Conservation (phyloP, 2,797 vertebrate species). For the Chelon labrosus region DNA sequence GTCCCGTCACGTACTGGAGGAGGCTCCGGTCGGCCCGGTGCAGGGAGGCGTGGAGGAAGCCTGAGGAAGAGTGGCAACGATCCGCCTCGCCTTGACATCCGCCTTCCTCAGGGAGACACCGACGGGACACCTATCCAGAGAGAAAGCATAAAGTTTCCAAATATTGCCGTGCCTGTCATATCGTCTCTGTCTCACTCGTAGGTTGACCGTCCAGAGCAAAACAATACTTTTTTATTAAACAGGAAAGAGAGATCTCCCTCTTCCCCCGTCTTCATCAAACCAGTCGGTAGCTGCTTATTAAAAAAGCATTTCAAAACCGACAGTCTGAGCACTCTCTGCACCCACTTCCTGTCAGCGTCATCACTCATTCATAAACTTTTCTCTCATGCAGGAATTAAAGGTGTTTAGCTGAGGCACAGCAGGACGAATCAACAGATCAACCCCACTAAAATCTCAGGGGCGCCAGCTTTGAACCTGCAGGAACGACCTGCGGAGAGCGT, state of each 20-base stretch:
- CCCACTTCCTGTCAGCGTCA: slow-evolving; percentile 7
- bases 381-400: slow-evolving; percentile 16
- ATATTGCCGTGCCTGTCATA: slow-evolving; percentile 36
- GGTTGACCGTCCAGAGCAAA: slow-evolving; percentile 6
- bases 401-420: slow-evolving; percentile 18
- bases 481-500: slow-evolving; percentile 9
- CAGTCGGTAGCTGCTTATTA: not conserved
- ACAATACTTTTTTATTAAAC: slow-evolving; percentile 3
- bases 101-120: slow-evolving; percentile 50
- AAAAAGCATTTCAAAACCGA: not conserved
- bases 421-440: slow-evolving; percentile 38
- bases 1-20: slow-evolving; percentile 25
- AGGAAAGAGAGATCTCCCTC: slow-evolving; percentile 4
- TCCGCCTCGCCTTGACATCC: slow-evolving; percentile 35
- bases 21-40: slow-evolving; percentile 40
- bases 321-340: too few species aligned
- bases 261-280: slow-evolving; percentile 17
- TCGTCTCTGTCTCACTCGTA: slow-evolving; percentile 7
- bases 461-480: slow-evolving; percentile 28
- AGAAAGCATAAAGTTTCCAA: slow-evolving; percentile 30
- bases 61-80: slow-evolving; percentile 43
- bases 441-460: not conserved
- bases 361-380: slow-evolving; percentile 29
- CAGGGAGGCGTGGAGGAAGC: slow-evolving; percentile 52
- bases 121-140: slow-evolving; percentile 36